Conservation (phyloP, 2,888 invertebrate genomes). For the Yponomeuta plumbellus region DNA sequence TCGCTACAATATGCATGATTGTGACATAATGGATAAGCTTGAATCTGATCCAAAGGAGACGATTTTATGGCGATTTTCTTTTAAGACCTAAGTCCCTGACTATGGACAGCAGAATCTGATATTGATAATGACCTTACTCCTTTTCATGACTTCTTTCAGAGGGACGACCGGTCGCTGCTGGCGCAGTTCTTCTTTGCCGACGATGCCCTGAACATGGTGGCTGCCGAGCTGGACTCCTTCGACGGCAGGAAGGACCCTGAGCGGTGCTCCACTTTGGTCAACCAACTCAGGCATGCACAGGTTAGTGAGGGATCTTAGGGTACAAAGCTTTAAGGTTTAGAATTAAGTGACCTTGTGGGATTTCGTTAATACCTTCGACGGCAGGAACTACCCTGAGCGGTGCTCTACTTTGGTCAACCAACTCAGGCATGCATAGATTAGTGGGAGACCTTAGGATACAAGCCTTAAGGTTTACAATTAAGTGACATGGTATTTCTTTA, state of each 20-base stretch:
- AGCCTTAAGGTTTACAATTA: neutral
- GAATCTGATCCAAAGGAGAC: no score
- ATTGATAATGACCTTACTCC: neutral
- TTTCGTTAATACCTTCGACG: no score
- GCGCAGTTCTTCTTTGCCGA: conserved; percentile 99
- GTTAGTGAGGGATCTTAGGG: conserved; percentile 44
- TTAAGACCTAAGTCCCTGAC: neutral
- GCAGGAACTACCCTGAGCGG: conserved; percentile 97
- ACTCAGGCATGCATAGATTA: conserved; percentile 92
- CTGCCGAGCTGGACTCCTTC: conserved; percentile 98
- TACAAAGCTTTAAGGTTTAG: neutral
- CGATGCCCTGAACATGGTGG: conserved; percentile 95
- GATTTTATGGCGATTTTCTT: neutral
- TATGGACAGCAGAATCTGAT: no score
- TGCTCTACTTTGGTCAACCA: conserved; percentile 97
- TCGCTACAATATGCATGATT: no score
- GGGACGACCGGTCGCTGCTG: conserved; percentile 93
- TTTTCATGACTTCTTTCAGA: conserved; percentile 77
- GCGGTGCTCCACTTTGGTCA: conserved; percentile 95
- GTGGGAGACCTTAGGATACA: conserved; percentile 19
- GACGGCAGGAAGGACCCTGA: conserved; percentile 99
- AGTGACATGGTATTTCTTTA: no score
- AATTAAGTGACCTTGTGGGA: neutral
- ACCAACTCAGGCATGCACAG: conserved; percentile 95
- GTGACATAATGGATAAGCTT: no score